Conservation (phyloP, 1,140 invertebrate genomes). For the Thaumatotibia leucotreta region DNA sequence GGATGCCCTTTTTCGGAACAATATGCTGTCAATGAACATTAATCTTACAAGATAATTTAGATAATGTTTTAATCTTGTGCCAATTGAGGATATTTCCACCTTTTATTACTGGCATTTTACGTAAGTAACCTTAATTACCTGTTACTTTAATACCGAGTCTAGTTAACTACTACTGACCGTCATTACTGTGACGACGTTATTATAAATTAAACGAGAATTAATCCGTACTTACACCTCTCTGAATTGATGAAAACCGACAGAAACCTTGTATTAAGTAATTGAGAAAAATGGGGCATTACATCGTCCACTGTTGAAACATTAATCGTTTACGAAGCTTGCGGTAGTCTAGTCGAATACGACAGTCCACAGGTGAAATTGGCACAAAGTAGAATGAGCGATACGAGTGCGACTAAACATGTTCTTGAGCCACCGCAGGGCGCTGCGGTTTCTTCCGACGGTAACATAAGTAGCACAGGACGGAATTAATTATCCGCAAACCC, state of each 20-base stretch:
- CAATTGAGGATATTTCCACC: not conserved
- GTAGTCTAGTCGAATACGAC: slow-evolving; percentile 5
- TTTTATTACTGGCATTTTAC: not conserved
- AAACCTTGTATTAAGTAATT: not conserved
- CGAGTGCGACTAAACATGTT: slow-evolving; percentile 34
- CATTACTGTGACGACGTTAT: not conserved
- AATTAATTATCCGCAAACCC: slow-evolving; percentile 59
- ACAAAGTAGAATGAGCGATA: slow-evolving; percentile 44
- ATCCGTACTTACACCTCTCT: not conserved
- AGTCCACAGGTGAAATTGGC: slow-evolving; percentile 38
- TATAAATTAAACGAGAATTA: not conserved
- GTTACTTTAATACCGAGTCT: not conserved
- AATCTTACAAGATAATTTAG: no score
- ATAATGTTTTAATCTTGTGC: not conserved
- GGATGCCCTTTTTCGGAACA: no score
- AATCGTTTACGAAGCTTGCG: slow-evolving; percentile 19
- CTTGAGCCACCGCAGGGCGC: slow-evolving; percentile 37
- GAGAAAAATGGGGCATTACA: not conserved
- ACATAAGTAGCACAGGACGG: slow-evolving; percentile 62
- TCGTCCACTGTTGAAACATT: slow-evolving; percentile 21
- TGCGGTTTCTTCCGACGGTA: slow-evolving; percentile 53
- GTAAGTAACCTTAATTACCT: no score
- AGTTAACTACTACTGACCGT: not conserved
- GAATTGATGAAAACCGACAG: not conserved
- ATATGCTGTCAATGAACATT: no score